phyloP scores from a whole-genome alignment of 1,140 invertebrate genomes.

The Drosophila sulfurigaster region DNA sequence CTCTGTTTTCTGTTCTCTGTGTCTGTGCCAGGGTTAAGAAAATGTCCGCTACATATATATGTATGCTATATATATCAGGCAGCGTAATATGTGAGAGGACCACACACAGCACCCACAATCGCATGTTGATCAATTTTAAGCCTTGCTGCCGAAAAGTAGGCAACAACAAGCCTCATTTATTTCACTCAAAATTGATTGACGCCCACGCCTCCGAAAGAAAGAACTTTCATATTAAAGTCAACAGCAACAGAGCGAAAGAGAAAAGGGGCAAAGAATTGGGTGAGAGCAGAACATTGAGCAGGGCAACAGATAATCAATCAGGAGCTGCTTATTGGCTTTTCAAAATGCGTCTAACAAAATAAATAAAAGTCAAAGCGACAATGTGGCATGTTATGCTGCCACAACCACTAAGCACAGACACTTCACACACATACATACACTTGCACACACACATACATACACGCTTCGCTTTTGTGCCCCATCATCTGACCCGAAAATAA shows the following conservation, averaged over 20 bases:
- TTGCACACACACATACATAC: conserved; percentile 4
- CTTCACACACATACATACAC: conserved; percentile 4
- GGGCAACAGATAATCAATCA: conserved; percentile 76
- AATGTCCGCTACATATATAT: not conserved
- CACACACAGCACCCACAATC: not conserved
- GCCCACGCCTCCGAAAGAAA: conserved; percentile 25
- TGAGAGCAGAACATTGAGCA: conserved; percentile 33
- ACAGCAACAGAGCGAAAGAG: conserved; percentile 26
- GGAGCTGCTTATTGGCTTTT: conserved; percentile 80
- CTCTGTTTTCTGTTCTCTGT: conserved; percentile 3
- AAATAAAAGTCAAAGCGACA: conserved; percentile 79
- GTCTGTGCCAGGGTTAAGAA: conserved; percentile 25
- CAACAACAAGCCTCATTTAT: conserved; percentile 71
- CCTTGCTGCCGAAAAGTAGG: conserved; percentile 44
- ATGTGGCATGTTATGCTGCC: conserved; percentile 62
- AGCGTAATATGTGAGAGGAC: conserved; percentile 16
- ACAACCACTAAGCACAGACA: conserved; percentile 25
- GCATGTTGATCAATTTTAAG: conserved; percentile 58
- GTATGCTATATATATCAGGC: not conserved
- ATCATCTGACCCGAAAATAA: conserved; percentile 24
- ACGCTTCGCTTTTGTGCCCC: not conserved
- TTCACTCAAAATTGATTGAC: conserved; percentile 77
- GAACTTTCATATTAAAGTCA: conserved; percentile 51
- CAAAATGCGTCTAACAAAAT: conserved; percentile 79
- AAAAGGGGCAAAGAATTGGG: not conserved